Evolutionary conservation across 1,140 invertebrate species (phyloP).

Genomic region (Leptinotarsa defecta): DNA sequence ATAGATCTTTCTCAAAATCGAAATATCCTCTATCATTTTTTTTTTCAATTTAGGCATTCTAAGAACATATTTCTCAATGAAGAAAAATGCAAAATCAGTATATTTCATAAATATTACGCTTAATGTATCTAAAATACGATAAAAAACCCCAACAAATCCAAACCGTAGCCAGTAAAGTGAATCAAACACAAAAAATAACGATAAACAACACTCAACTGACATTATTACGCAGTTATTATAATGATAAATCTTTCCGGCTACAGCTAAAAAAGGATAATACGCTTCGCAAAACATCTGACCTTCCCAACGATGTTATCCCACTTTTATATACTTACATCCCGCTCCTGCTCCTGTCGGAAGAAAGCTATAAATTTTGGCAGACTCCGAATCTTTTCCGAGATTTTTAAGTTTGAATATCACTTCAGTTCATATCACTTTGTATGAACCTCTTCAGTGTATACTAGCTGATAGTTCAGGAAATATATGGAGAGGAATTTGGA

Average conservation of each 20-base stretch:
- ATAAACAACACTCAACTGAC: conserved; percentile 27
- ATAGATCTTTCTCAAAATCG: too few relatives aligned
- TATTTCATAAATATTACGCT: too few relatives aligned
- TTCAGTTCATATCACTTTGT: not conserved
- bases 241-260: conserved; percentile 41
- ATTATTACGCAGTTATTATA: conserved; percentile 46
- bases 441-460: not conserved
- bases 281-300: conserved; percentile 43
- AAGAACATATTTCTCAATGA: too few relatives aligned
- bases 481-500: not conserved
- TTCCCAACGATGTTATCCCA: conserved; percentile 39
- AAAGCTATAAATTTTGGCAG: conserved; percentile 9
- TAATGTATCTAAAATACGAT: not conserved
- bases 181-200: conserved; percentile 10
- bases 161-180: conserved; percentile 9
- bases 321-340: conserved; percentile 31
- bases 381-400: conserved; percentile 2
- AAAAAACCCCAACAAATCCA: conserved; percentile 2
- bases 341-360: not conserved
- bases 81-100: too few relatives aligned
- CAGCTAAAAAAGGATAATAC: conserved; percentile 41
- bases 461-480: not conserved
- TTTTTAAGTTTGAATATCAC: not conserved
- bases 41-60: too few relatives aligned
- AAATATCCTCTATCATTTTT: too few relatives aligned